phyloP scores from a whole-genome alignment of 2,113 vertebrate species.

The Etheostoma spectabile region DNA sequence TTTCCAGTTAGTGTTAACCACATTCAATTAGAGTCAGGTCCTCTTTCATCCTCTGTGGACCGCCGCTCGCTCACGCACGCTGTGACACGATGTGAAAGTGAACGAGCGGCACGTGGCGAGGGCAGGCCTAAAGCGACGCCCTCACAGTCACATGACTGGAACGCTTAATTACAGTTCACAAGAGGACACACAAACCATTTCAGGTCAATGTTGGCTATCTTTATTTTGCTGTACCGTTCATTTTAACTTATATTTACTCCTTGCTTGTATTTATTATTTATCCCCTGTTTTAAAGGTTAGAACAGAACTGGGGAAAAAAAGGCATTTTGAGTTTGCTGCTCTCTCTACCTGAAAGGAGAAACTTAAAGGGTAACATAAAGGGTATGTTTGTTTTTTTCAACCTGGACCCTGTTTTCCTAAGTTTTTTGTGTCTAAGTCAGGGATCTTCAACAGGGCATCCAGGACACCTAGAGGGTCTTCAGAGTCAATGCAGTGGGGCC shows the following conservation, averaged over 20 bases:
- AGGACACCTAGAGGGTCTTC: too few species aligned
- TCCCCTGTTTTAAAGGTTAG: too few species aligned
- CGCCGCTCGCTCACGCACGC: neutral
- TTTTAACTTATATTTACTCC: constrained; percentile 17
- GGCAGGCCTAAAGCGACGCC: constrained; percentile 25
- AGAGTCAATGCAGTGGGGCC: too few species aligned
- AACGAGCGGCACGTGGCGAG: constrained; percentile 16
- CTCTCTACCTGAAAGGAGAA: too few species aligned
- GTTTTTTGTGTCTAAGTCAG: too few species aligned
- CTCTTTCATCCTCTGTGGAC: constrained; percentile 59
- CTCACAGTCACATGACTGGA: constrained; percentile 24
- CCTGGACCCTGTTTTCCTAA: too few species aligned
- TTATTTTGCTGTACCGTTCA: constrained; percentile 10
- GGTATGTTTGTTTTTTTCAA: too few species aligned
- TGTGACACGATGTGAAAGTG: constrained; percentile 49
- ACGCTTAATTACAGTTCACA: constrained; percentile 42
- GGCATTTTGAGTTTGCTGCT: too few species aligned
- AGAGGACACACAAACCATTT: neutral
- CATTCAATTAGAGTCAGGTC: constrained; percentile 75
- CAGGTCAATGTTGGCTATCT: neutral
- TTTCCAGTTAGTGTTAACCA: constrained; percentile 78
- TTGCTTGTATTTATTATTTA: neutral
- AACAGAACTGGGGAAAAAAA: too few species aligned
- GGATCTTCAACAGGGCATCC: too few species aligned
- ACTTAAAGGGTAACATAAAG: too few species aligned